Base-by-base conservation (phyloP, 2,113 vertebrate species). In the Phrynosoma blainvillii region DNA sequence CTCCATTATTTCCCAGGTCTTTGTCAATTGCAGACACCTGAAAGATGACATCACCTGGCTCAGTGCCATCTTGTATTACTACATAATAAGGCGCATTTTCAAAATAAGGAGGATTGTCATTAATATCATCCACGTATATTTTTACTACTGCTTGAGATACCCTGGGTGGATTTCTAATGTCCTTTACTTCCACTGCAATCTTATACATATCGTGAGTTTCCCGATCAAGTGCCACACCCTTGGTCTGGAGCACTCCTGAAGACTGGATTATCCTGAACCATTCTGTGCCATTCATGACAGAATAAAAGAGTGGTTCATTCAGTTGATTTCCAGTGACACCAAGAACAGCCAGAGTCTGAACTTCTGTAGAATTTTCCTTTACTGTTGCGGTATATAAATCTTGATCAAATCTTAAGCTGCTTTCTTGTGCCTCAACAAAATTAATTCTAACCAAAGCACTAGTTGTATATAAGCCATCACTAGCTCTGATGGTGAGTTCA, bases 31-130 rank as follows among this genome's bases (percentile, higher is more conserved):
- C 98, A 8, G 96, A 97, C 5, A 98, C 98, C 93, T 98, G 98
- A 83, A 98, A 99, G 87, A 99, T 95, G 68, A 99, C 98, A 76
- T 99, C 98, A 18, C 98, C 99, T 3, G 98, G 97, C 80, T 99
- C 98, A 0, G 96, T 94, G 86, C 98, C 97, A 0, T 99, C 98
- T 32, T 98, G 98, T 80, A 99, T 97, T 0, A 95, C 96, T 78
- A 98, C 96, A 1, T 98, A 98, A 93, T 98, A 98, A 0, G 99
- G 98, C 70, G 98, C 93, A 54, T 99, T 98, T 73, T 98, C 96
- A 95, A 99, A 99, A 85, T 95, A 94, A 0, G 99, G 99, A 3
- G 95, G 9, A 40, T 98, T 98, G 95, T 99, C 99, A 88, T 99
- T 99, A 84, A 97, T 90, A 84, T 99, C 99, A 21, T 98, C 97